Conservation (phyloP, 2,888 invertebrate species). For the Lepidocyrtinus sp. region DNA sequence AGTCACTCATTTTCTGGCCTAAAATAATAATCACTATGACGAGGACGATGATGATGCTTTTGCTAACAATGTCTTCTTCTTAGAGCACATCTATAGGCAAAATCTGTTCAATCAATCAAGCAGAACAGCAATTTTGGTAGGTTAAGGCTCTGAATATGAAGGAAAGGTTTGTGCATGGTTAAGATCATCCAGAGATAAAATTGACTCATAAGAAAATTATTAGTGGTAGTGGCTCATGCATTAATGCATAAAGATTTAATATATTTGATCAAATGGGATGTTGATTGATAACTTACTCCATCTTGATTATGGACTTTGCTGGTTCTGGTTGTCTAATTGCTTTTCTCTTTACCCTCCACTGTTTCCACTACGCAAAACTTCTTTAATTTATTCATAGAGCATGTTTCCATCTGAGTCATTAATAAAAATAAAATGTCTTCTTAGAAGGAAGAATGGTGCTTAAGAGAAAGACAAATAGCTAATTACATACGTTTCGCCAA, state of each 20-base stretch:
- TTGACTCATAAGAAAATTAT: too few relatives aligned
- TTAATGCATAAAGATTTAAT: background rate
- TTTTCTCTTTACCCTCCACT: conserved; percentile 22
- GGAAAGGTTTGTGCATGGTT: too few relatives aligned
- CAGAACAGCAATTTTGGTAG: background rate
- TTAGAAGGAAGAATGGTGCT: background rate
- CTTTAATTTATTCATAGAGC: background rate
- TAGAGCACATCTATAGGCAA: conserved; percentile 2
- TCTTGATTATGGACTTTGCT: background rate
- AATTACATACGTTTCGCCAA: conserved; percentile 3
- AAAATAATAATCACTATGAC: background rate
- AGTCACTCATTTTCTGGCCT: background rate
- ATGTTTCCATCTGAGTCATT: background rate
- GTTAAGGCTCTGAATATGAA: too few relatives aligned
- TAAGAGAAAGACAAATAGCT: background rate
- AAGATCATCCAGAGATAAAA: too few relatives aligned
- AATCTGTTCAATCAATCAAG: conserved; percentile 46
- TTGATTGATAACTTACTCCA: conserved; percentile 32
- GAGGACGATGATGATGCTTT: conserved; percentile 1
- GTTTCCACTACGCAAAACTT: conserved; percentile 46
- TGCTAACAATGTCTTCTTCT: background rate
- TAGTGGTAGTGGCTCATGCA: background rate
- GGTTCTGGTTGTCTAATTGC: conserved; percentile 6
- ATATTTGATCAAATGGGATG: background rate
- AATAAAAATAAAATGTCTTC: background rate